Evolutionary conservation across 2,888 invertebrate genomes (phyloP), one percentile per base, ranked within the genome.

Genomic region (Matsumyia berberina): DNA sequence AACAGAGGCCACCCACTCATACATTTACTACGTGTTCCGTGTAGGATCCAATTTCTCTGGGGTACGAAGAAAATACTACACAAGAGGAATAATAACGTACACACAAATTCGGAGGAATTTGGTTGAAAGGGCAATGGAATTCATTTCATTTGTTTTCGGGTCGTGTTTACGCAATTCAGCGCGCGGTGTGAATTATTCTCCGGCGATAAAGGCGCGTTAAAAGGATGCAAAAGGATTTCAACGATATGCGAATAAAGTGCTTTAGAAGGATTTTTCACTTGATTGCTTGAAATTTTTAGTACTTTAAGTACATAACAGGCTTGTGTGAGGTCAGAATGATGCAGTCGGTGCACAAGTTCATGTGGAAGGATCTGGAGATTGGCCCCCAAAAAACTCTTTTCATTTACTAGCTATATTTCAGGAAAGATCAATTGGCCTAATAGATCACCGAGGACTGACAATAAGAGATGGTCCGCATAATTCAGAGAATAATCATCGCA

Each of bases 31-130:
- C 62, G 42, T 64, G 29, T 35, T 57, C 9, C 64, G 29, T 70
- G 62, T 72, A 82, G 82, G 82, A 82, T 72, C 78, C 77, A 60
- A 78, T 82, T 72, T 72, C 70, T 60, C 60, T 46, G 35, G 42
- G 42, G 33, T 55, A 37, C n/a, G 33, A 39, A 33, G 35, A 35
- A n/a, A 35, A 46, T 33, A 66, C 44, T 39, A 70, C 49, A 35
- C 49, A 58, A 49, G 58, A 46, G 29, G 15, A 62, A 62, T 73
- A 53, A 73, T 55, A 64, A 64, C 58, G 66, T 37, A 67, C 44
- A 72, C 64, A 60, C 42, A 57, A 76, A 17, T 76, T 70, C 42
- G 15, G n/a, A 17, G 19, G 57, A 51, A 76, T 76, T 60, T 37
- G 19, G 17, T 29, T 69, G 6, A 70, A 76, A 69, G 69, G 62